Conservation (phyloP, 2,888 invertebrate genomes). For the Zootermopsis nevadensis region DNA sequence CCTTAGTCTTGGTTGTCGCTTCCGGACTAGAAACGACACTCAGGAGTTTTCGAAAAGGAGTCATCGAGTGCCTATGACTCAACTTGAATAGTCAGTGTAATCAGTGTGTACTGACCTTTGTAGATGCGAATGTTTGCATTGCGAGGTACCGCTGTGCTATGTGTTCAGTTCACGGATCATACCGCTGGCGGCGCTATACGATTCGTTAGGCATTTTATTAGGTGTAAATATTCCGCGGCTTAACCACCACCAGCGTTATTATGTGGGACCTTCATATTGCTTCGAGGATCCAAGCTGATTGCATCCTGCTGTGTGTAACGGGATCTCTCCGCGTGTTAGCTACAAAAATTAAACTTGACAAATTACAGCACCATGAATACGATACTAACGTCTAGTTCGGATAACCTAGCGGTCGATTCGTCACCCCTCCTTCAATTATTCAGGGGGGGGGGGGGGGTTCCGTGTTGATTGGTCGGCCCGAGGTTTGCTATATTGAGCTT, state of each 20-base stretch:
- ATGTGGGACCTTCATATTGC: not conserved
- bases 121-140: not conserved
- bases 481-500: no score
- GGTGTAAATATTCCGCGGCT: not conserved
- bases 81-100: no score
- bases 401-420: no score
- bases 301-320: not conserved
- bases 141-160: not conserved
- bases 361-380: not conserved
- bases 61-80: no score
- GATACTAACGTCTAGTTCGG: not conserved
- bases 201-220: conserved; percentile 8
- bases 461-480: no score
- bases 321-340: not conserved
- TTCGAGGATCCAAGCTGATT: not conserved
- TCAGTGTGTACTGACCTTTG: not conserved
- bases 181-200: not conserved
- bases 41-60: no score
- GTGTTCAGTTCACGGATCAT: not conserved
- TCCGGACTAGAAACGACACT: no score
- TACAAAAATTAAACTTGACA: not conserved
- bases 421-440: no score
- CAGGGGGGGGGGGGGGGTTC: no score
- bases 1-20: no score
- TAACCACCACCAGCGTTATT: not conserved